phyloP scores from a whole-genome alignment of 2,888 invertebrate genomes.

The Lasioglossum marginatum region DNA sequence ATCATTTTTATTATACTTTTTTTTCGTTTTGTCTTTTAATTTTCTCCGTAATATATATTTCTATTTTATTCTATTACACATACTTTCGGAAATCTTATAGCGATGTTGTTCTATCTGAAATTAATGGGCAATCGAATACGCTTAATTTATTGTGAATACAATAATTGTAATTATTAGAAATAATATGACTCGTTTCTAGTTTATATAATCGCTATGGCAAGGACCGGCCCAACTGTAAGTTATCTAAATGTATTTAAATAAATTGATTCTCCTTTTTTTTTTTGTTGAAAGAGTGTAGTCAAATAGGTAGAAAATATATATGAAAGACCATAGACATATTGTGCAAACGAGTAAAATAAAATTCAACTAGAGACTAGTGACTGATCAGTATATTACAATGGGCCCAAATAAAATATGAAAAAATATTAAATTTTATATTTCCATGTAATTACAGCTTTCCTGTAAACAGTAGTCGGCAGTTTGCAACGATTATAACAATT shows the following conservation, averaged over 20 bases:
- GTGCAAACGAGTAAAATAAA: constrained; percentile 12
- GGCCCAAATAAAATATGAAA: constrained; percentile 36
- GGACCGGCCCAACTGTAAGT: constrained; percentile 71
- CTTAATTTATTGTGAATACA: constrained; percentile 66
- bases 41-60: constrained; percentile 33
- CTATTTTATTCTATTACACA: constrained; percentile 58
- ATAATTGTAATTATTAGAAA: constrained; percentile 59
- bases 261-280: neutral
- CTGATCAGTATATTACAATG: constrained; percentile 11
- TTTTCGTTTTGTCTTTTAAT: constrained; percentile 23
- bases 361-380: constrained; percentile 22
- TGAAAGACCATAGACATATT: constrained; percentile 8
- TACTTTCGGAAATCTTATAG: constrained; percentile 61
- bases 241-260: constrained; percentile 30
- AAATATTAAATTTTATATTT: constrained; percentile 36
- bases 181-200: constrained; percentile 52
- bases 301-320: constrained; percentile 19
- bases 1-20: constrained; percentile 36
- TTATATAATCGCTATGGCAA: constrained; percentile 72
- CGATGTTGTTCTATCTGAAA: constrained; percentile 43
- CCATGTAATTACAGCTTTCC: constrained; percentile 19
- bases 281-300: constrained; percentile 9
- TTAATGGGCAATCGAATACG: constrained; percentile 63
- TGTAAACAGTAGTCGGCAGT: constrained; percentile 25
- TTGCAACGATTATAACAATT: constrained; percentile 45